Evolutionary conservation across 1,140 invertebrate species (phyloP).

Genomic region (Drosophila bocki): DNA sequence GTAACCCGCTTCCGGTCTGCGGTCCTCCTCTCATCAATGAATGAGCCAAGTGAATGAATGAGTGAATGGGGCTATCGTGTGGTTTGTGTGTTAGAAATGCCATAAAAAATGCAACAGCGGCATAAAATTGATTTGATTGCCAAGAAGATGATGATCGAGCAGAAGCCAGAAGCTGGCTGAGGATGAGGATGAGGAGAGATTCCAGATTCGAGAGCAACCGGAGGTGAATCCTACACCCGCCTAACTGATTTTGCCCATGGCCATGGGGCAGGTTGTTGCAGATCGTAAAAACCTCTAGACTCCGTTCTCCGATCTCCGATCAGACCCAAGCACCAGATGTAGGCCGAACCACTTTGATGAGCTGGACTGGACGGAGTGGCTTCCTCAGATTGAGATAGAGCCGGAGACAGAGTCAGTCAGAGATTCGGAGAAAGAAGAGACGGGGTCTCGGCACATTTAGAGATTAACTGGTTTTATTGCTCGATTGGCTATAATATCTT

Average conservation of each 20-base stretch:
- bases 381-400: constrained; percentile 41
- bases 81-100: constrained; percentile 65
- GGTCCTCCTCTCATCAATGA: constrained; percentile 46
- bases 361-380: constrained; percentile 25
- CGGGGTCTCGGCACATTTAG: constrained; percentile 69
- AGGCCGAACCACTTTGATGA: constrained; percentile 56
- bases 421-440: constrained; percentile 27
- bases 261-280: constrained; percentile 32
- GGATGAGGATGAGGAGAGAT: background rate
- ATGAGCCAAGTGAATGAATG: constrained; percentile 38
- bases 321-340: constrained; percentile 35
- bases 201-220: background rate
- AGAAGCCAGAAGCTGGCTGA: background rate
- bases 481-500: constrained; percentile 84
- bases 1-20: constrained; percentile 64
- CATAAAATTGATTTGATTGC: constrained; percentile 68
- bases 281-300: constrained; percentile 41
- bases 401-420: constrained; percentile 24
- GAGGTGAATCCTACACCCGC: constrained; percentile 39
- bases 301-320: background rate
- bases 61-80: constrained; percentile 60
- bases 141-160: constrained; percentile 51
- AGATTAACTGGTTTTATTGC: constrained; percentile 85
- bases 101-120: constrained; percentile 60
- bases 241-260: constrained; percentile 36